Evolutionary conservation across 64 coral and sea anemone species (phyloP).

Genomic region (Platygyra sinensis): DNA sequence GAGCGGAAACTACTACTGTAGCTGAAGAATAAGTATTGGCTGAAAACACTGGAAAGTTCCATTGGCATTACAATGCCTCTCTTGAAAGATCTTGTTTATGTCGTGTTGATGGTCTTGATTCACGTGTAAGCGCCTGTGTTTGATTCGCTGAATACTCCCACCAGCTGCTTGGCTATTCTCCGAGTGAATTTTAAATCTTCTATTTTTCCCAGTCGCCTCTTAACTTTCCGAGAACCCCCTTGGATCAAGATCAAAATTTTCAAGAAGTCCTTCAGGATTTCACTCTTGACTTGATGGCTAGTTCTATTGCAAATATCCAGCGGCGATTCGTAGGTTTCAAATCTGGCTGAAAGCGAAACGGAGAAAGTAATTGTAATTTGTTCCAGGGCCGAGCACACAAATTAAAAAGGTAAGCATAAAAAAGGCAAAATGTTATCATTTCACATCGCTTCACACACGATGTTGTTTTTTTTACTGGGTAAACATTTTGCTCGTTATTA

Average conservation of each 20-base stretch:
- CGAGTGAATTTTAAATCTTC: slow-evolving; percentile 7
- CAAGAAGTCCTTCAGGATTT: not conserved
- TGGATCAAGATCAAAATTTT: not conserved
- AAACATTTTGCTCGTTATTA: not conserved
- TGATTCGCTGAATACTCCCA: slow-evolving; percentile 6
- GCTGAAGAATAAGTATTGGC: not conserved
- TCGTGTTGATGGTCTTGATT: not conserved
- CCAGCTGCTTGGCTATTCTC: slow-evolving; percentile 21
- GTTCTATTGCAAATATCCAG: slow-evolving; percentile 18
- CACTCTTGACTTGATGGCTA: not conserved
- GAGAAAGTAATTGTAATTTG: not conserved
- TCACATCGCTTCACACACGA: not conserved
- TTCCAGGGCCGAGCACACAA: not conserved
- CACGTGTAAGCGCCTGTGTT: not conserved
- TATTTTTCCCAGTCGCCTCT: slow-evolving; percentile 17
- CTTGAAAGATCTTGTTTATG: not conserved
- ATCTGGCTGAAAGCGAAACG: not conserved
- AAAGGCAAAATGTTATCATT: not conserved
- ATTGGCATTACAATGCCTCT: not conserved
- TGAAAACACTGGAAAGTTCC: not conserved
- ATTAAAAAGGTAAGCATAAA: not conserved
- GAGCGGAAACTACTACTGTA: not conserved
- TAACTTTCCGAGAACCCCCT: not conserved
- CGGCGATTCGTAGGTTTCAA: not conserved
- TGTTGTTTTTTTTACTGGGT: slow-evolving; percentile 14